phyloP scores from a whole-genome alignment of 53 echinoderm and acorn worm genomes.

The Holothuria scabra region DNA sequence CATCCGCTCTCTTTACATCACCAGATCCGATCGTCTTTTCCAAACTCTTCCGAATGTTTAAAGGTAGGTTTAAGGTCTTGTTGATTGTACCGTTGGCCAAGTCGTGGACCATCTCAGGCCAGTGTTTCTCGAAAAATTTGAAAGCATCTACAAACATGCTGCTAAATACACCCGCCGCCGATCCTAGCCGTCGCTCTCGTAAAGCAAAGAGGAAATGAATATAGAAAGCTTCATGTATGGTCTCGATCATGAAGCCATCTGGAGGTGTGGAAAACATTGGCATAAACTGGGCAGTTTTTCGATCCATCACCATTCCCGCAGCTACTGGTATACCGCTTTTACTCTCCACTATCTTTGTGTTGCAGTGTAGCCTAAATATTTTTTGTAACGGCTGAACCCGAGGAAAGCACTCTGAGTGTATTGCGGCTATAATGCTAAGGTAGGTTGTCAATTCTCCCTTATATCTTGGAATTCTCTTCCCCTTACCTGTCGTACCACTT shows the following conservation, averaged over 20 bases:
- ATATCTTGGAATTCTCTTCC: no score
- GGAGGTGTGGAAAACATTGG: slow-evolving; percentile 18
- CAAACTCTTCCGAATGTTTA: background rate
- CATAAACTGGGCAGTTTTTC: background rate
- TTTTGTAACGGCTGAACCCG: background rate
- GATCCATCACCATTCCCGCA: background rate
- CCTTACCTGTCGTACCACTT: no score
- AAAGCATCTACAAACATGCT: slow-evolving; percentile 37
- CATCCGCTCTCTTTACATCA: background rate
- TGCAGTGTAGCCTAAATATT: background rate
- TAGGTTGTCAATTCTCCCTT: no score
- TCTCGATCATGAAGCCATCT: slow-evolving; percentile 14
- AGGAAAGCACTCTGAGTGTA: no score
- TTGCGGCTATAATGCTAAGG: no score
- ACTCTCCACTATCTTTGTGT: background rate
- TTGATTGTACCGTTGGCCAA: background rate
- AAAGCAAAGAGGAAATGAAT: slow-evolving; percentile 54
- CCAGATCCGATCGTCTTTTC: background rate
- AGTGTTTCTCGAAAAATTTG: slow-evolving; percentile 35
- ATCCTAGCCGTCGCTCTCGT: slow-evolving; percentile 35
- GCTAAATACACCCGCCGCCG: background rate
- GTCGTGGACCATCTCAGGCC: slow-evolving; percentile 35
- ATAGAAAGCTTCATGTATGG: slow-evolving; percentile 44
- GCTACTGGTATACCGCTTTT: background rate
- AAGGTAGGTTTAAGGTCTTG: background rate